These are phyloP conservation scores for Chionoecetes opilio DNA, from an alignment of 1,140 invertebrate species.

Conservation along the genomic window DNA sequence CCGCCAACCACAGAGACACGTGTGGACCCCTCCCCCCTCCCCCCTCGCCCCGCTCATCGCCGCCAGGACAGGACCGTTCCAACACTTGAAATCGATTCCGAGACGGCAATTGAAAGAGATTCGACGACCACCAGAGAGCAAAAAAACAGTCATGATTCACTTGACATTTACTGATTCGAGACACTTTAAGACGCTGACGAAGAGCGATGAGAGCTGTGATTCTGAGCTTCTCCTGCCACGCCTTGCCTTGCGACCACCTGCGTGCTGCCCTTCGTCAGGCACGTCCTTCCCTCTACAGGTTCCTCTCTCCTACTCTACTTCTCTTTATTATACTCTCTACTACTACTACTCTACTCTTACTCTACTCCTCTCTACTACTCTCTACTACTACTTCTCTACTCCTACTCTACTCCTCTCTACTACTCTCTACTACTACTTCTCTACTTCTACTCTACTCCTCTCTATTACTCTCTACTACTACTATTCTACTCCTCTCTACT, in stretches of 20 bases:
- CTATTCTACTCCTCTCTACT: too few species aligned
- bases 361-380: too few species aligned
- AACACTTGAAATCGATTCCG: neutral
- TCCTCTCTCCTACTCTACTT: too few species aligned
- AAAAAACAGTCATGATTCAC: neutral
- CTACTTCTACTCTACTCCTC: too few species aligned
- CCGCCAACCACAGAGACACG: neutral
- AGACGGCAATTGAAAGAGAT: constrained; percentile 18
- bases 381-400: too few species aligned
- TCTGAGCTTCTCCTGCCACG: neutral
- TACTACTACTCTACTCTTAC: too few species aligned
- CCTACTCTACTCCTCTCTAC: too few species aligned
- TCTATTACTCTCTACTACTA: too few species aligned
- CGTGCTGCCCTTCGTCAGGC: neutral
- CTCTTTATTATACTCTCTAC: too few species aligned
- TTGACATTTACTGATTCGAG: constrained; percentile 19
- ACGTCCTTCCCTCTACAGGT: too few species aligned
- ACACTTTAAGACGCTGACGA: neutral
- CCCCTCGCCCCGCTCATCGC: neutral
- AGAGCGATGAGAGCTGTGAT: neutral
- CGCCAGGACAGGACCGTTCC: neutral
- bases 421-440: too few species aligned
- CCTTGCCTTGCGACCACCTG: neutral
- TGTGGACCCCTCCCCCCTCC: neutral
- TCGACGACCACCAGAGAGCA: neutral